phyloP scores from a whole-genome alignment of 37 sponge, comb jelly and placozoan genomes.

The Corticium candelabrum region DNA sequence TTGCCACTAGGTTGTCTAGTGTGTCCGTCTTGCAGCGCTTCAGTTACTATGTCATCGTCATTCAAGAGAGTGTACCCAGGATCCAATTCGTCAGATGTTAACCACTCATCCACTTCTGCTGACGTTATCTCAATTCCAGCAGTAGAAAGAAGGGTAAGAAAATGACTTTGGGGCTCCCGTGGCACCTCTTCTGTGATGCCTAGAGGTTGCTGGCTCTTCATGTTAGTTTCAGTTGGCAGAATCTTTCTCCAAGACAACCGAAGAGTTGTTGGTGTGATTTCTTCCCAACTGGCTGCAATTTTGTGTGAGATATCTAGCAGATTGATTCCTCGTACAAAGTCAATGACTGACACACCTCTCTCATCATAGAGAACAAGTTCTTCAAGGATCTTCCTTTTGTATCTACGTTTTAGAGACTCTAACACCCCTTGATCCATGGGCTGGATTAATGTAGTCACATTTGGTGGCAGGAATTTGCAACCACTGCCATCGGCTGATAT shows the following conservation, averaged over 20 bases:
- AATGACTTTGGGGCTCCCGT: background rate
- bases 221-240: background rate
- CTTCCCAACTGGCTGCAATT: slow-evolving; percentile 24
- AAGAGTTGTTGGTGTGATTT: background rate
- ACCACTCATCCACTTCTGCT: background rate
- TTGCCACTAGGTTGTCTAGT: too few species aligned
- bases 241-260: background rate
- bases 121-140: background rate
- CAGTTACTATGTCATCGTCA: too few species aligned
- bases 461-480: slow-evolving; percentile 54
- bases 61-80: too few species aligned
- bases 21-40: too few species aligned
- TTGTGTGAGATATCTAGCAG: slow-evolving; percentile 22
- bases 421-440: slow-evolving; percentile 76
- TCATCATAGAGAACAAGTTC: slow-evolving; percentile 51
- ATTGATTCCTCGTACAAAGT: slow-evolving; percentile 37
- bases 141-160: too few species aligned
- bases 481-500: slow-evolving; percentile 24
- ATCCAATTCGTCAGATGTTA: background rate
- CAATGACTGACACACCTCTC: slow-evolving; percentile 18
- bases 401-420: slow-evolving; percentile 29
- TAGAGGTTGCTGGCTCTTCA: background rate
- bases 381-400: slow-evolving; percentile 38
- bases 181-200: background rate
- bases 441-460: slow-evolving; percentile 61